A percentile compares a stretch with the other conserved stretches of the same genome.
Conservation (phyloP, 2,888 invertebrate genomes). For the Acleris sparsana region DNA sequence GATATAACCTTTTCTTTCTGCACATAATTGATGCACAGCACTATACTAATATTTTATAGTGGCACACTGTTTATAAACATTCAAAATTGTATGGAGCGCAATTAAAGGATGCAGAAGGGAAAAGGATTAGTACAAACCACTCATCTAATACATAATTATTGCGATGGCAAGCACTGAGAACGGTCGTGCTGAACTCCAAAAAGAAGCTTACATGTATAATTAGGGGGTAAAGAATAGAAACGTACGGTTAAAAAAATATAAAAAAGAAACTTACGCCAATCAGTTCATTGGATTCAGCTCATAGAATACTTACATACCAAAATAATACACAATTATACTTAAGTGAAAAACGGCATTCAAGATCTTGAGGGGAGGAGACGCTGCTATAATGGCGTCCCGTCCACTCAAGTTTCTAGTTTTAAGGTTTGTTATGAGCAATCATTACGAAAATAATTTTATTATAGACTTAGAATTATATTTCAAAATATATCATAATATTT, state of each 20-base stretch:
- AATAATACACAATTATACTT: constrained; percentile 19
- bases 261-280: constrained; percentile 35
- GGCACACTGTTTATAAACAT: not conserved
- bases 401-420: not conserved
- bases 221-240: constrained; percentile 11
- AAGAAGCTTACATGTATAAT: constrained; percentile 27
- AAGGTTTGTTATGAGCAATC: too few species aligned
- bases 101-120: not conserved
- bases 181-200: constrained; percentile 29
- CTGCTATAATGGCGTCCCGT: not conserved
- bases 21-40: too few species aligned
- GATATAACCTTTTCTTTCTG: too few species aligned
- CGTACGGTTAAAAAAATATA: constrained; percentile 25
- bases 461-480: too few species aligned
- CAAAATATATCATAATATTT: too few species aligned
- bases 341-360: constrained; percentile 4
- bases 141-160: not conserved
- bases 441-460: too few species aligned
- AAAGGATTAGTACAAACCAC: not conserved
- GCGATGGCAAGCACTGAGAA: constrained; percentile 8
- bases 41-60: not conserved
- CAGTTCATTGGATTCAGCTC: constrained; percentile 34
- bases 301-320: constrained; percentile 25
- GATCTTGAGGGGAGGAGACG: not conserved
- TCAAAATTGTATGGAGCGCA: constrained; percentile 26